Base-by-base conservation (phyloP, 2,797 vertebrate genomes). In the Anisognathus igniventris region DNA sequence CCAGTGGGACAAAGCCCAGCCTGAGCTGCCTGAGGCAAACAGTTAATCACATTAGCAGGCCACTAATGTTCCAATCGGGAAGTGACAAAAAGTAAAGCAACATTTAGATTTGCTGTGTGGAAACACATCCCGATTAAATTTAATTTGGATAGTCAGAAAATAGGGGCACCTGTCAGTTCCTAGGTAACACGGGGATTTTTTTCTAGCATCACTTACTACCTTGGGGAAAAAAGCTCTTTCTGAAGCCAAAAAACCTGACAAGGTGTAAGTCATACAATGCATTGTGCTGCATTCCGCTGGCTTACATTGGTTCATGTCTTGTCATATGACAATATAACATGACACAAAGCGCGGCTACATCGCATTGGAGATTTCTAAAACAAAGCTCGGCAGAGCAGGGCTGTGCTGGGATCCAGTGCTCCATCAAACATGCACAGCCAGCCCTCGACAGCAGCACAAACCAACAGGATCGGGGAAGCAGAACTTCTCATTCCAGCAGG, bases 251-350 rank as follows among this genome's bases (percentile, higher is more conserved):
- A 96, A 94, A 80, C 87, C 90, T 96, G 96, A 96, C 96, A 96
- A 95, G 95, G 94, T 96, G 92, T 95, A 96, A 94, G 92, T 96
- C 94, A 97, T 92, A 94, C 95, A 96, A 77, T 67, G 90, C 96
- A 90, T 91, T 86, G 78, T 88, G 81, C 95, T 78, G 81, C 94
- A 94, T 96, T 96, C 91, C n/a, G 87, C 93, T 95, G 92, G 77
- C 96, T 96, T 96, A 96, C 96, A 96, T 85, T 95, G 97, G 95
- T 96, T 96, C 96, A 60, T 93, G 95, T 97, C 96, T 97, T 95
- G 92, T 97, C 97, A 96, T 97, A 96, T 97, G 97, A 97, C 96
- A 97, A 97, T 95, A 93, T 96, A 97, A 97, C 97, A 97, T 97
- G 97, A 97, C 96, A 97, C 93, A 93, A 95, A 94, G 72, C 66